Evolutionary conservation across 2,797 vertebrate species (phyloP).

Genomic region (Chiroxiphia lanceolata): DNA sequence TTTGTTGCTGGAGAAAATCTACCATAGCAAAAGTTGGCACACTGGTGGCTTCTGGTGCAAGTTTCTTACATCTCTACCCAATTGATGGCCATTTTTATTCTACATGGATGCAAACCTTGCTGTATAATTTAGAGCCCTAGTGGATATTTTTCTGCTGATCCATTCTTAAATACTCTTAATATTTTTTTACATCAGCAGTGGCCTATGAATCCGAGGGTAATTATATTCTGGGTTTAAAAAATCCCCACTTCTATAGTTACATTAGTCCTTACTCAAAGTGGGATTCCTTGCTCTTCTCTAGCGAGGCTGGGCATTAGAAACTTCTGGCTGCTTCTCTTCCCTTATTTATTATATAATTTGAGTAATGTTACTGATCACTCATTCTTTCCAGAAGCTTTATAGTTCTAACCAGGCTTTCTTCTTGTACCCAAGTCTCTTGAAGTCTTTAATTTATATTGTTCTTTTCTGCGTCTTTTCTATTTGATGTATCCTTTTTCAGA

Average conservation of each 20-base stretch:
- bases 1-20: background rate
- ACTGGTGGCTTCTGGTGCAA: background rate
- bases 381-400: conserved; percentile 6
- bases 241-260: background rate
- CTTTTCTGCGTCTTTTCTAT: conserved; percentile 66
- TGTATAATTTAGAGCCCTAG: background rate
- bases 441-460: conserved; percentile 45
- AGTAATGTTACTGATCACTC: background rate
- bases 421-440: conserved; percentile 1
- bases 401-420: conserved; percentile 35
- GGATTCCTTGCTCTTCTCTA: background rate
- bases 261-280: background rate
- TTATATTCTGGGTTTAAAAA: background rate
- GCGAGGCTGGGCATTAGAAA: background rate
- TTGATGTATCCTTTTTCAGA: conserved; percentile 71
- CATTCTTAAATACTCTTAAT: background rate
- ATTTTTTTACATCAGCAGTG: background rate
- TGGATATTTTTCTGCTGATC: background rate
- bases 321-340: background rate
- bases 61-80: background rate
- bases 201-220: background rate
- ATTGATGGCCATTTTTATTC: background rate
- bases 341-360: background rate
- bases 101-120: background rate
- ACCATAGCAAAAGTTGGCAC: background rate